Conservation (phyloP, 2,113 vertebrate species). For the Malurus elegans region DNA sequence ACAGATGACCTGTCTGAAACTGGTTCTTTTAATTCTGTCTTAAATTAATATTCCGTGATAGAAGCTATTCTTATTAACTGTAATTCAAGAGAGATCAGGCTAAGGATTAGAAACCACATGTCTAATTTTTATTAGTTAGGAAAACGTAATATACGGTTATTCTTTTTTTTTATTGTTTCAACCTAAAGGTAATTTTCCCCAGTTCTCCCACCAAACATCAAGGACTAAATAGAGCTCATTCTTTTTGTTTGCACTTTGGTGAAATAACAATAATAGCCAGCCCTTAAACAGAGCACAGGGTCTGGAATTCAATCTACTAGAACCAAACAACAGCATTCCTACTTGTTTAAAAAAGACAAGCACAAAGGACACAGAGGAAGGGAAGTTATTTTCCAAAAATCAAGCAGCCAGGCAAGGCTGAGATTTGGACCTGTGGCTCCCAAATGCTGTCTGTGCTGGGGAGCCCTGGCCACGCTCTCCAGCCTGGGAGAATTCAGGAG, state of each 20-base stretch:
- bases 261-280: slow-evolving; percentile 6
- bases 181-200: slow-evolving; percentile 9
- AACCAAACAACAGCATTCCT: background rate
- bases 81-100: background rate
- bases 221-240: slow-evolving; percentile 3
- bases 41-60: background rate
- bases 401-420: background rate
- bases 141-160: background rate
- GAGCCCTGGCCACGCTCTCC: fast-evolving
- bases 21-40: background rate
- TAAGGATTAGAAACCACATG: background rate
- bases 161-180: background rate
- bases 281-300: background rate
- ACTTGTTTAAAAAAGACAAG: background rate
- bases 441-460: background rate
- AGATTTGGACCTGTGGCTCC: background rate
- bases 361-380: background rate
- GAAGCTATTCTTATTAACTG: background rate
- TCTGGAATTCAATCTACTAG: background rate
- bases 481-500: background rate
- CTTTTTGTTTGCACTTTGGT: background rate
- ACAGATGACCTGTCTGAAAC: background rate
- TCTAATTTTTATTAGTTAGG: slow-evolving; percentile 1
- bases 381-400: background rate
- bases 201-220: background rate